Evolutionary conservation across 2,888 invertebrate species (phyloP).

Genomic region (Eretmocerus hayati): DNA sequence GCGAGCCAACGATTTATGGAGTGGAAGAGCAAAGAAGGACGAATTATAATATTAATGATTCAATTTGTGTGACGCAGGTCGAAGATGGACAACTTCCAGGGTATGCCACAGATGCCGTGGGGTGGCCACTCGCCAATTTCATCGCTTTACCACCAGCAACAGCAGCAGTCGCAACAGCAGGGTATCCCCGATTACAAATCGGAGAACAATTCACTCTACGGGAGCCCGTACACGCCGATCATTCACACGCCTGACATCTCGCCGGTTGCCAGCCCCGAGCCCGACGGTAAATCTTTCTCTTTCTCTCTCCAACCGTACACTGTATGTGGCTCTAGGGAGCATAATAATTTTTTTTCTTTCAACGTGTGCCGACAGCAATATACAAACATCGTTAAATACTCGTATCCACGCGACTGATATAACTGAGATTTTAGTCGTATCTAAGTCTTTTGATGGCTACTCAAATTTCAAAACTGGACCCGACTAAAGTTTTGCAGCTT

Average conservation of each 20-base stretch:
- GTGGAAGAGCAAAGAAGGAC: too few relatives aligned
- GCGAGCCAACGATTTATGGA: too few relatives aligned
- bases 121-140: constrained; percentile 46
- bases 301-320: neutral
- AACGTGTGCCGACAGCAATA: too few relatives aligned
- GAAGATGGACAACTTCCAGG: constrained; percentile 45
- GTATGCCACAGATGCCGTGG: constrained; percentile 45
- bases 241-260: constrained; percentile 78
- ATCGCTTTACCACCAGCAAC: constrained; percentile 47
- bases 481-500: too few relatives aligned
- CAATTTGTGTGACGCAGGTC: constrained; percentile 33
- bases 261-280: constrained; percentile 76
- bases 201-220: constrained; percentile 45
- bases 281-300: constrained; percentile 50
- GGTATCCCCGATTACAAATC: constrained; percentile 45
- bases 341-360: too few relatives aligned
- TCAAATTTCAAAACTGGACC: too few relatives aligned
- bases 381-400: too few relatives aligned
- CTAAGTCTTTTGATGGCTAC: too few relatives aligned
- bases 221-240: constrained; percentile 46
- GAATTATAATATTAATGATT: too few relatives aligned
- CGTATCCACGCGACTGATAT: too few relatives aligned
- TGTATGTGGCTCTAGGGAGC: too few relatives aligned
- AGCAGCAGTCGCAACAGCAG: constrained; percentile 41
- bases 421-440: too few relatives aligned